A percentile compares a stretch with the other conserved stretches of the same genome.
phyloP scores from a whole-genome alignment of 2,888 invertebrate species.

The Lypha dubia region DNA sequence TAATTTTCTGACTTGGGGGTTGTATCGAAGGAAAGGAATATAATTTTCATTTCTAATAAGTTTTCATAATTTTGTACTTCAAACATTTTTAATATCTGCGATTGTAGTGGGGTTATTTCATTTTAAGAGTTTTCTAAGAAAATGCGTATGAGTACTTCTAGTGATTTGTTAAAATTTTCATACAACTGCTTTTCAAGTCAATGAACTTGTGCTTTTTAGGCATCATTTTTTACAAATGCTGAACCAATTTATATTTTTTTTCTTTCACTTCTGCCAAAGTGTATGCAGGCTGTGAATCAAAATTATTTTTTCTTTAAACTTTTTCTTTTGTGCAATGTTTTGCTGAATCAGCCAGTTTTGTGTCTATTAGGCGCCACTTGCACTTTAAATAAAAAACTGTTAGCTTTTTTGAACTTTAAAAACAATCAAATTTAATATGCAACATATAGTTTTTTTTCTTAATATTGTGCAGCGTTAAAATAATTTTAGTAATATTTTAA shows the following conservation, averaged over 20 bases:
- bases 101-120: background rate
- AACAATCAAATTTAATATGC: slow-evolving; percentile 50
- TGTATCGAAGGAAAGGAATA: slow-evolving; percentile 58
- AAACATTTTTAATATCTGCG: slow-evolving; percentile 14
- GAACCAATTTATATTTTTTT: background rate
- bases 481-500: background rate
- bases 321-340: slow-evolving; percentile 24
- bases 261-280: slow-evolving; percentile 28
- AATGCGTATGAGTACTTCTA: slow-evolving; percentile 31
- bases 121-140: background rate
- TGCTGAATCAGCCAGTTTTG: slow-evolving; percentile 61
- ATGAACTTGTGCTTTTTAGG: slow-evolving; percentile 62
- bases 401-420: slow-evolving; percentile 54
- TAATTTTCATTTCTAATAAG: background rate
- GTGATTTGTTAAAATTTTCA: slow-evolving; percentile 28
- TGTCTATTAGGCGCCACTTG: slow-evolving; percentile 68
- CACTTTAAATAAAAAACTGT: slow-evolving; percentile 25
- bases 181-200: slow-evolving; percentile 48
- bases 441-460: background rate
- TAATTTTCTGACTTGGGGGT: slow-evolving; percentile 37
- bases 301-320: slow-evolving; percentile 13
- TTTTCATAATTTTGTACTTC: slow-evolving; percentile 10
- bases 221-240: slow-evolving; percentile 7
- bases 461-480: background rate
- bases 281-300: slow-evolving; percentile 43